Conservation (phyloP, 2,797 vertebrate species). For the Zalophus californianus region DNA sequence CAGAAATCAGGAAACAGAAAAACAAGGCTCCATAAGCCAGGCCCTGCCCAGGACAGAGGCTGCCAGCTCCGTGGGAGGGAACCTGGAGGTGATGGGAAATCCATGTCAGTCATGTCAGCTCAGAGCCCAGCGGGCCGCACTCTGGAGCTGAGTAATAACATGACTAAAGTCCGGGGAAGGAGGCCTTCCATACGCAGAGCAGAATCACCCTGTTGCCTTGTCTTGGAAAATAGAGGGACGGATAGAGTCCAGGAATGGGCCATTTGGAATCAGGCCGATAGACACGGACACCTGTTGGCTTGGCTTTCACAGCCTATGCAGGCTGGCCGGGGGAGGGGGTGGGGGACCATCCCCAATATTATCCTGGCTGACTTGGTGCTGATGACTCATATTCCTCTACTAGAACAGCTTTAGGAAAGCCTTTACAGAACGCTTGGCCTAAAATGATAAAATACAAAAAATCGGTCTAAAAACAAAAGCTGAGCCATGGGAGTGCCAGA, state of each 20-base stretch:
- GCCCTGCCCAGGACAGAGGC: background rate
- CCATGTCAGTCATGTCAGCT: background rate
- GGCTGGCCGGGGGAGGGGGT: background rate
- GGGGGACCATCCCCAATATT: background rate
- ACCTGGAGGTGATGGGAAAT: background rate
- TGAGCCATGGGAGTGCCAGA: background rate
- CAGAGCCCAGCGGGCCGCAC: background rate
- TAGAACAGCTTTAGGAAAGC: background rate
- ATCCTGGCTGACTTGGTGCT: background rate
- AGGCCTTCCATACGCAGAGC: background rate
- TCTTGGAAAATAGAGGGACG: background rate
- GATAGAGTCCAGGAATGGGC: background rate
- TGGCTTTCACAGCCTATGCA: background rate
- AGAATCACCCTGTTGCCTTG: background rate
- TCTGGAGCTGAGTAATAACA: background rate
- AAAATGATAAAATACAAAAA: background rate
- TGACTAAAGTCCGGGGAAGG: background rate
- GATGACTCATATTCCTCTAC: background rate
- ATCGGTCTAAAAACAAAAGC: background rate
- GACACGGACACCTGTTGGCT: background rate
- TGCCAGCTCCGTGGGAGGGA: conserved; percentile 23
- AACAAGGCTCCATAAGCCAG: background rate
- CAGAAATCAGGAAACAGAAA: conserved; percentile 56
- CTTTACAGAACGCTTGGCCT: background rate
- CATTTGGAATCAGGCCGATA: background rate